phyloP scores from a whole-genome alignment of 2,888 invertebrate species.

The Zaprionus lineosus region DNA sequence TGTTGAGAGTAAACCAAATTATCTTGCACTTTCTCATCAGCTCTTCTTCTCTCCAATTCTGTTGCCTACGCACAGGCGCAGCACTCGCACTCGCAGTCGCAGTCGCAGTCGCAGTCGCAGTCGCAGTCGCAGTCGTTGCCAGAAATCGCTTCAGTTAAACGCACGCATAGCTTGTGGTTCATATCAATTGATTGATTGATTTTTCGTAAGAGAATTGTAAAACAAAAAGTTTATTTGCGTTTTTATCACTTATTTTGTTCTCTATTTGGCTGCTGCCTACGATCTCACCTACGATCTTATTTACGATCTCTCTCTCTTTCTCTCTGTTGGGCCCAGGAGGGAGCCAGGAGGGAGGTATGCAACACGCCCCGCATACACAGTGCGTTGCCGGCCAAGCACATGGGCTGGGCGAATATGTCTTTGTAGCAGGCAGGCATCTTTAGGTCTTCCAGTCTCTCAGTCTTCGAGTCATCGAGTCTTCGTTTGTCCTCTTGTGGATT shows the following conservation, averaged over 20 bases:
- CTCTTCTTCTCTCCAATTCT: too few species aligned
- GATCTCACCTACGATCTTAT: constrained; percentile 14
- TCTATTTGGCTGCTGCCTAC: constrained; percentile 39
- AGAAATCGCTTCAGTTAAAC: constrained; percentile 68
- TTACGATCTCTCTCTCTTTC: constrained; percentile 6
- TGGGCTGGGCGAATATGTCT: constrained; percentile 35
- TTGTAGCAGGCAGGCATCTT: constrained; percentile 56
- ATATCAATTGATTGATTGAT: constrained; percentile 55
- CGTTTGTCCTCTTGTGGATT: constrained; percentile 25
- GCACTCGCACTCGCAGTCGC: not conserved
- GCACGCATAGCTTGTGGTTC: constrained; percentile 73
- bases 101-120: not conserved
- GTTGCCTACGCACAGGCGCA: constrained; percentile 20
- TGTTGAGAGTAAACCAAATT: constrained; percentile 73
- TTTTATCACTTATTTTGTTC: constrained; percentile 80
- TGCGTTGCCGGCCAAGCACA: constrained; percentile 22
- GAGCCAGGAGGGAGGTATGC: constrained; percentile 8
- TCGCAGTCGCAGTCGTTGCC: constrained; percentile 10
- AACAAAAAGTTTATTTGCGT: constrained; percentile 61
- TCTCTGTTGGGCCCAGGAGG: constrained; percentile 6
- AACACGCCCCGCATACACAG: constrained; percentile 15
- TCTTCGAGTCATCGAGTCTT: constrained; percentile 27
- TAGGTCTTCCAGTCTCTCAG: constrained; percentile 30
- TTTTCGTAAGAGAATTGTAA: constrained; percentile 72
- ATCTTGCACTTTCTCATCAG: constrained; percentile 48